A percentile compares a stretch with the other conserved stretches of the same genome.
Evolutionary conservation across 2,888 invertebrate genomes (phyloP).

Genomic region (Rapana venosa): DNA sequence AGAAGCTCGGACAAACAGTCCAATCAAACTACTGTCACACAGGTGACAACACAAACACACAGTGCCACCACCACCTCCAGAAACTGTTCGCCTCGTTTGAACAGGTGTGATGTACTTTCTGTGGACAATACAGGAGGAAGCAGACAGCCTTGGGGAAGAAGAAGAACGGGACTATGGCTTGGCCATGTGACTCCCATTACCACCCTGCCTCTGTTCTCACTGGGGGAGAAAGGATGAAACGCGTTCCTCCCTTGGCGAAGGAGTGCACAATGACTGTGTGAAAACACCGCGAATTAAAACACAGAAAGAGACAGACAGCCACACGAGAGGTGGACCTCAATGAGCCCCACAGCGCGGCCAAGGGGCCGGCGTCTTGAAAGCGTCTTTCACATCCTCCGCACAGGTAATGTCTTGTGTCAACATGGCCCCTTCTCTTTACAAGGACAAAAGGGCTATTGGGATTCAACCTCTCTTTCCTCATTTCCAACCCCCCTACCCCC

Average conservation of each 20-base stretch:
- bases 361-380: not conserved
- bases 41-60: too few species aligned
- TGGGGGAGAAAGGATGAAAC: not conserved
- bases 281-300: not conserved
- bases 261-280: not conserved
- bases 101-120: too few species aligned
- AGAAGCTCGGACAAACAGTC: too few species aligned
- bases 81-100: too few species aligned
- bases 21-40: too few species aligned
- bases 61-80: too few species aligned
- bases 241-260: not conserved
- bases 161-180: not conserved
- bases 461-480: not conserved
- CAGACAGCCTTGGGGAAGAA: too few species aligned
- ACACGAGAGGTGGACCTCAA: not conserved
- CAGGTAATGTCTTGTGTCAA: conserved; percentile 8
- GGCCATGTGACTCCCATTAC: conserved; percentile 6
- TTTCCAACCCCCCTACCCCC: too few species aligned
- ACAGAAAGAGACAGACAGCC: not conserved
- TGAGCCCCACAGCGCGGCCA: not conserved
- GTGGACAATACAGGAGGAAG: too few species aligned
- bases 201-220: conserved; percentile 3
- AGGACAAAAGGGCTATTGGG: not conserved
- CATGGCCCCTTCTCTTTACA: not conserved
- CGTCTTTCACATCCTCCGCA: not conserved